A percentile compares a stretch with the other conserved stretches of the same genome.
Evolutionary conservation across 2,113 vertebrate genomes (phyloP).

Genomic region (Scomber colias): DNA sequence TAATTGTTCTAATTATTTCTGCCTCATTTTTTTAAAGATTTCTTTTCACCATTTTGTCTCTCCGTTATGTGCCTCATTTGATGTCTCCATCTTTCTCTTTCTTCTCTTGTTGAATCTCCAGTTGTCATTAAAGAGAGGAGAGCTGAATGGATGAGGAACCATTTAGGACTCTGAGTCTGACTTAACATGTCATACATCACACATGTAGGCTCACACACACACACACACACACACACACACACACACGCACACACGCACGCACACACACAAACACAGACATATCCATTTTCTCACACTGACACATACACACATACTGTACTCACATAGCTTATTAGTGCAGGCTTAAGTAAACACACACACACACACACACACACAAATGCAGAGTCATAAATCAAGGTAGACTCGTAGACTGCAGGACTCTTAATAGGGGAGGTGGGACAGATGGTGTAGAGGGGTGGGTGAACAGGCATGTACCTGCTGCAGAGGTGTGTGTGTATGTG

Average conservation of each 20-base stretch:
- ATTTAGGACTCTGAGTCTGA: conserved; percentile 14
- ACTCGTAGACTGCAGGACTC: neutral
- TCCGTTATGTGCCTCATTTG: neutral
- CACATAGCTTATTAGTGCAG: conserved; percentile 1
- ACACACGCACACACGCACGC: too few species aligned
- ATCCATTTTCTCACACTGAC: neutral
- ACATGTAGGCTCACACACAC: neutral
- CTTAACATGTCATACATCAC: conserved; percentile 36
- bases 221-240: conserved; percentile 5
- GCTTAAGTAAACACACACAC: conserved; percentile 22
- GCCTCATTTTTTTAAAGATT: too few species aligned
- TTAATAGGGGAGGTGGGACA: conserved; percentile 29
- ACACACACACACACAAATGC: neutral
- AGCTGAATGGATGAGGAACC: conserved; percentile 19
- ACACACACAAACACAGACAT: neutral
- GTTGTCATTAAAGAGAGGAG: conserved; percentile 3
- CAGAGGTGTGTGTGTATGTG: neutral
- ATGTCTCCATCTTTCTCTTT: neutral
- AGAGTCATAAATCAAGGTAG: conserved; percentile 45
- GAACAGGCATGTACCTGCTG: conserved; percentile 15
- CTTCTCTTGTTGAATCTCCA: neutral
- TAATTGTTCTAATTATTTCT: neutral
- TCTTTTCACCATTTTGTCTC: neutral
- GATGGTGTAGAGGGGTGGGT: conserved; percentile 1
- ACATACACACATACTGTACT: neutral